phyloP scores from a whole-genome alignment of 2,113 vertebrate genomes.

The Tetrao urogallus region DNA sequence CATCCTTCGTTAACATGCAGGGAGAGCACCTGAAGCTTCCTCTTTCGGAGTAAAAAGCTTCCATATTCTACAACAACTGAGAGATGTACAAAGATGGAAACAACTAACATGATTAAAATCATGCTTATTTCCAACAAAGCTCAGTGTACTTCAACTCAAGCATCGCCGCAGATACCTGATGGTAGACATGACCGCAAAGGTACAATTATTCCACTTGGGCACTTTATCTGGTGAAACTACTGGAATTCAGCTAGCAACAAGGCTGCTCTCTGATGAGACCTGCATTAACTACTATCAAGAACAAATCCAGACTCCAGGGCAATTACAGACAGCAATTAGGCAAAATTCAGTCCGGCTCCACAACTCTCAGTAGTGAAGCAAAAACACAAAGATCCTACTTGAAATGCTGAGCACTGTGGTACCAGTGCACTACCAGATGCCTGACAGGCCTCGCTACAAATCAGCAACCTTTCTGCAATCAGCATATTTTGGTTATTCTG shows the following conservation, averaged over 20 bases:
- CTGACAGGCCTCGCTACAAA: background rate
- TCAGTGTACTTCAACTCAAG: background rate
- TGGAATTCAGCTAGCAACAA: background rate
- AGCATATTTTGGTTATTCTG: background rate
- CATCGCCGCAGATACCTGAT: background rate
- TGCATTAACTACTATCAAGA: background rate
- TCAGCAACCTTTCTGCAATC: background rate
- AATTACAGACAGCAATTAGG: background rate
- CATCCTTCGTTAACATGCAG: background rate
- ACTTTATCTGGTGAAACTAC: background rate
- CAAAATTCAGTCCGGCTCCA: background rate
- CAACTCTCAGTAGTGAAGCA: background rate
- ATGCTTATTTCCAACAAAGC: constrained; percentile 1
- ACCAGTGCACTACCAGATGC: background rate
- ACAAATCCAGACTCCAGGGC: background rate
- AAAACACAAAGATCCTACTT: background rate
- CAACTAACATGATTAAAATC: background rate
- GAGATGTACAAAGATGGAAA: background rate
- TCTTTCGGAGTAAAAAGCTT: constrained; percentile 3
- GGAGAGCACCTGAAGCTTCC: background rate
- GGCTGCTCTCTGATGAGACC: background rate
- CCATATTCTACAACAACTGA: background rate
- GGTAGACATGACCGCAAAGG: background rate
- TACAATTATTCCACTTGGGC: background rate
- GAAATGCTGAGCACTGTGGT: background rate